Base-by-base conservation (phyloP, 2,888 invertebrate genomes). In the Allophyes oxyacanthae region DNA sequence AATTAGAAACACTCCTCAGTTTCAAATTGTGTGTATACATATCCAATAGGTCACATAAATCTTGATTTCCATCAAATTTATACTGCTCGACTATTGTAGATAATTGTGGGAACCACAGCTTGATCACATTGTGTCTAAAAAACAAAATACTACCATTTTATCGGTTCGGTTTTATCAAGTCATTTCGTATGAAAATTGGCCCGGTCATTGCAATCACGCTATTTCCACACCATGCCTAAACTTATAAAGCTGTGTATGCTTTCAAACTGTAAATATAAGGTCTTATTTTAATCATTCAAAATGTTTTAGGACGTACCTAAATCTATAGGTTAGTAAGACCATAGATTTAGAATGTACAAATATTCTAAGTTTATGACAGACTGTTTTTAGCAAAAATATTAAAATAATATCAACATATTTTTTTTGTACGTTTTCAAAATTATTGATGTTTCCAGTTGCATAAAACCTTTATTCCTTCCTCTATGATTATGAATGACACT, bases 21-120 rank as follows among this genome's bases (percentile, higher is more conserved):
- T 73, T 81, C 54, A 85, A 64, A 36, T 70, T 72, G 0, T 44
- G 40, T 0, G 85, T 85, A 40, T 86, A 86, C 0, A 62, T 54
- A 30, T 87, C 87, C 7, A 87, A 51, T 55, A 86, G 60, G 0
- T 52, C 59, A 38, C 88, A 88, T 34, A 87, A 65, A 61, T 87
- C 83, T n/a, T 68, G 65, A 26, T 72, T 68, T 0, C 52, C 64
- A 40, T 78, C 76, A 0, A 67, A 57, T 10, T 66, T 61, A 40
- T 83, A 80, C 62, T 86, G 82, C 37, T 88, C 88, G 0, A 85
- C 82, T 5, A 88, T 80, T 1, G 87, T 83, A 7, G 85, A 87
- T 49, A 88, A 67, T 72, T 88, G 88, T n/a, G 88, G 86, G 50
- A 81, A 88, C 88, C 88, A 88, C 0, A 88, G 66, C 2, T 83